phyloP scores from a whole-genome alignment of 2,888 invertebrate genomes.

The Muscina levida region DNA sequence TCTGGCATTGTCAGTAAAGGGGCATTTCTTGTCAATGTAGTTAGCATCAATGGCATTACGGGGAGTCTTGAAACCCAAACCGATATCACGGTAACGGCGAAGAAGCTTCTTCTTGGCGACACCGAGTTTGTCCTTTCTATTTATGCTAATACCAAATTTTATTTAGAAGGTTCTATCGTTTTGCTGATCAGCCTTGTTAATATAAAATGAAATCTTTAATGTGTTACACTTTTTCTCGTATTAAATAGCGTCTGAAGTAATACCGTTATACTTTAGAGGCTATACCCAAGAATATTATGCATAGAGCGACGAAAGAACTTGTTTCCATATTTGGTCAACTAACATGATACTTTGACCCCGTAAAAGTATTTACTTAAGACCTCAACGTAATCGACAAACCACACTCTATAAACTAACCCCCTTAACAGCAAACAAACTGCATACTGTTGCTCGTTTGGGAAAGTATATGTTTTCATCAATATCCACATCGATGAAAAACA shows the following conservation, averaged over 20 bases:
- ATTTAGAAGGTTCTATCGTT: conserved; percentile 97
- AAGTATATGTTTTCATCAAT: conserved; percentile 17
- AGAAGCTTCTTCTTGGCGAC: conserved; percentile 87
- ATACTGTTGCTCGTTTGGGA: conserved; percentile 55
- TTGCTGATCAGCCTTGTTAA: conserved; percentile 82
- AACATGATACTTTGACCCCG: too few relatives aligned
- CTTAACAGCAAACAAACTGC: conserved; percentile 4
- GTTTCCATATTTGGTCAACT: too few relatives aligned
- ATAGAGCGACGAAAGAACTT: too few relatives aligned
- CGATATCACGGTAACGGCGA: conserved; percentile 92
- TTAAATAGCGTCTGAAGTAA: too few relatives aligned
- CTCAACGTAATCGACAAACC: too few relatives aligned
- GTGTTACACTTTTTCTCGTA: too few relatives aligned
- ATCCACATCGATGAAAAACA: conserved; percentile 49
- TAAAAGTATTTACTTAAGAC: too few relatives aligned
- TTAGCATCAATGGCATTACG: conserved; percentile 84
- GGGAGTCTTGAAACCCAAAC: conserved; percentile 98
- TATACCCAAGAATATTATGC: too few relatives aligned
- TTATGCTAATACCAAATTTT: conserved; percentile 93
- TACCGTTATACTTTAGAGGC: too few relatives aligned
- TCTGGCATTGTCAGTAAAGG: conserved; percentile 98
- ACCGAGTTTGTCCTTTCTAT: conserved; percentile 86
- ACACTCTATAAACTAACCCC: too few relatives aligned
- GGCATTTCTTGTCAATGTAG: conserved; percentile 84
- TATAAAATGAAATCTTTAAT: too few relatives aligned